Evolutionary conservation across 2,797 vertebrate species (phyloP).

Genomic region (Danio choprae): DNA sequence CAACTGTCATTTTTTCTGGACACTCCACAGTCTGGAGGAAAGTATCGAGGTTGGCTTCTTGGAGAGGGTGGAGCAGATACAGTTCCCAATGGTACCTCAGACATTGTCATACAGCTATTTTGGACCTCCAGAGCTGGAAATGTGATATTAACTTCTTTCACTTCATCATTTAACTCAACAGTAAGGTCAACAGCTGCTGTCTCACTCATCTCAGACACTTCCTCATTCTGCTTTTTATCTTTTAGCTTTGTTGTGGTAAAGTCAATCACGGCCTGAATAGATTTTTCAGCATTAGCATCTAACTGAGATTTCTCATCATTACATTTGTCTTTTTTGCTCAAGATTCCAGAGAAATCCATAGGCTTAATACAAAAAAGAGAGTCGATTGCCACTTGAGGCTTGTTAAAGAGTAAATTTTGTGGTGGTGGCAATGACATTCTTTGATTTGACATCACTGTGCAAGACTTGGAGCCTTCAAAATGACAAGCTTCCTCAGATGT

Average conservation of each 20-base stretch:
- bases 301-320: constrained; percentile 46
- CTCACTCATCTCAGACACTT: constrained; percentile 34
- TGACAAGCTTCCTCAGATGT: not conserved
- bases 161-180: constrained; percentile 67
- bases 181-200: constrained; percentile 72
- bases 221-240: constrained; percentile 62
- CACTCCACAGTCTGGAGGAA: constrained; percentile 51
- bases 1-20: constrained; percentile 47
- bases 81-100: constrained; percentile 32
- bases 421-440: constrained; percentile 41
- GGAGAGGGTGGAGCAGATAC: constrained; percentile 51
- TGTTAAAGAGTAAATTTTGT: constrained; percentile 69
- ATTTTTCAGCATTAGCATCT: constrained; percentile 40
- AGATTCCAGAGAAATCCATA: constrained; percentile 72
- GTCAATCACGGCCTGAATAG: constrained; percentile 67
- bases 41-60: constrained; percentile 49
- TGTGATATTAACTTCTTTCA: constrained; percentile 59
- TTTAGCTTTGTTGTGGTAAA: constrained; percentile 74
- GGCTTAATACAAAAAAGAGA: constrained; percentile 66
- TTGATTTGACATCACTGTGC: constrained; percentile 25
- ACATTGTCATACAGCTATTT: constrained; percentile 35
- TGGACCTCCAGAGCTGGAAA: constrained; percentile 50
- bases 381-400: constrained; percentile 58
- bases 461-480: constrained; percentile 1
- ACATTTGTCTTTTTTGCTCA: constrained; percentile 55